Percentiles rank a stretch among this genome's conserved stretches.
These are phyloP conservation scores for Phylloscopus whistleri DNA, from an alignment of 2,113 vertebrate species.

Conservation along the genomic window DNA sequence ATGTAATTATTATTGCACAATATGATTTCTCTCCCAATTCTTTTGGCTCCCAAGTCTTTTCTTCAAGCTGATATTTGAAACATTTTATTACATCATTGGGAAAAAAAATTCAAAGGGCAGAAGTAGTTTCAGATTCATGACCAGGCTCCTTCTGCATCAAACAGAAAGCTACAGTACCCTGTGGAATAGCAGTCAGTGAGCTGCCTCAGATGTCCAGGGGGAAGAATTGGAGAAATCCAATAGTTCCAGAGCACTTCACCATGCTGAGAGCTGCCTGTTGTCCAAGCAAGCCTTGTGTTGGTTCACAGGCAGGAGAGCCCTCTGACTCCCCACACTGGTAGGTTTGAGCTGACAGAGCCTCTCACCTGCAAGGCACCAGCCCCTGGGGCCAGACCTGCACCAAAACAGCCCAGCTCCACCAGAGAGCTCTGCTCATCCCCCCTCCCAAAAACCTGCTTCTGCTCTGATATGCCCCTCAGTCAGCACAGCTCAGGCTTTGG, in stretches of 20 bases:
- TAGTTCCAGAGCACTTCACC: neutral
- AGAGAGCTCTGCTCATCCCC: accelerated
- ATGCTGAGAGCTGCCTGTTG: neutral
- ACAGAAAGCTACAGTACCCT: neutral
- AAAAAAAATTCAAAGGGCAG: neutral
- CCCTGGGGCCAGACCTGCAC: neutral
- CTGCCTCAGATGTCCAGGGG: neutral
- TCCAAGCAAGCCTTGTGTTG: accelerated
- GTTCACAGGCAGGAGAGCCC: neutral
- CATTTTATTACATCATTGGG: neutral
- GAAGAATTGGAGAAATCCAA: neutral
- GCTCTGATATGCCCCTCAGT: neutral
- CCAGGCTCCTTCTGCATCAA: neutral
- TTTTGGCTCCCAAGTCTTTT: neutral
- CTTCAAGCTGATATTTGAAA: neutral
- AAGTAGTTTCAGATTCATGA: neutral
- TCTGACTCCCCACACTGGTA: accelerated
- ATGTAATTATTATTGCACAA: neutral
- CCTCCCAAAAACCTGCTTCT: neutral
- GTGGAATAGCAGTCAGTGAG: neutral
- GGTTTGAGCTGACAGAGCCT: neutral
- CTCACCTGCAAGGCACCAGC: neutral
- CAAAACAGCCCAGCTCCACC: neutral
- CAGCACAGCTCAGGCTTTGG: neutral
- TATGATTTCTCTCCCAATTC: neutral